Percentiles rank a stretch among this genome's conserved stretches.
phyloP scores from a whole-genome alignment of 37 sponge, comb jelly and placozoan species.

The Crambe crambe region DNA sequence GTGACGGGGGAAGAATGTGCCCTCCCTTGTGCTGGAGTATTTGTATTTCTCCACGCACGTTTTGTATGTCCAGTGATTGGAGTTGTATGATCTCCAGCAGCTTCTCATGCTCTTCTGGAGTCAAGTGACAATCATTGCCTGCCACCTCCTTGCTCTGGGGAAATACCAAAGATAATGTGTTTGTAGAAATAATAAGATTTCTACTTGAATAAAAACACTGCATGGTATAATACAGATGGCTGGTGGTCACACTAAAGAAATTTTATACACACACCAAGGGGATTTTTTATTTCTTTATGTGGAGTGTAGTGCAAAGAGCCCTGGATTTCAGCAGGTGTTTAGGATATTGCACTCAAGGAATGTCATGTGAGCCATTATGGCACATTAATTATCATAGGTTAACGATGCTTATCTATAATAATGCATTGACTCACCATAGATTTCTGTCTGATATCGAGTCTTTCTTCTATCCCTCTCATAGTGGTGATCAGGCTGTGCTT shows the following conservation, averaged over 20 bases:
- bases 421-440: constrained; percentile 75
- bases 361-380: too few species aligned
- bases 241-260: too few species aligned
- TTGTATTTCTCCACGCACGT: constrained; percentile 81
- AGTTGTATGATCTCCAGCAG: constrained; percentile 66
- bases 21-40: constrained; percentile 86
- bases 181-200: too few species aligned
- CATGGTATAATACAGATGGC: too few species aligned
- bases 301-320: too few species aligned
- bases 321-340: too few species aligned
- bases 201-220: too few species aligned
- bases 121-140: constrained; percentile 16
- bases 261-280: too few species aligned
- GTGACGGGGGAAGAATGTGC: constrained; percentile 84
- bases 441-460: constrained; percentile 85
- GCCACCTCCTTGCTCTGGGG: constrained; percentile 39
- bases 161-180: too few species aligned
- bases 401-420: not conserved
- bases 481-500: constrained; percentile 61
- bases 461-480: constrained; percentile 64
- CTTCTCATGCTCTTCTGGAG: constrained; percentile 68
- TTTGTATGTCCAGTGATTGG: constrained; percentile 81
- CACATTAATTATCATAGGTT: too few species aligned
- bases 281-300: too few species aligned
- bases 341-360: too few species aligned